Conservation (phyloP, 2,888 invertebrate genomes). For the Drosophila mimica region DNA sequence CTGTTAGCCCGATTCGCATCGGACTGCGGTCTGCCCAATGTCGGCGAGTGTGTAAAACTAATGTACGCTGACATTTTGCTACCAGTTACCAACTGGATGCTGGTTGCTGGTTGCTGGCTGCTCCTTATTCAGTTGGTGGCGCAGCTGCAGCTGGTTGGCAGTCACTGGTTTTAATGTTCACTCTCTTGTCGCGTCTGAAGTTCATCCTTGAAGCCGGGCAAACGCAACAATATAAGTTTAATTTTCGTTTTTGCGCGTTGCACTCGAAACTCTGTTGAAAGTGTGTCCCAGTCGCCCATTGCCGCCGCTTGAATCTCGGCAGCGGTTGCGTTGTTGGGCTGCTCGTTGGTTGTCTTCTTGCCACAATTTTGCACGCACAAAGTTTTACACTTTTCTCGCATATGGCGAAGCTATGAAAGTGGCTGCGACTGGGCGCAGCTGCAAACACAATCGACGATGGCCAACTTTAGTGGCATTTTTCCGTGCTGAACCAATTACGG, state of each 20-base stretch:
- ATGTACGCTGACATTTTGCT: slow-evolving; percentile 72
- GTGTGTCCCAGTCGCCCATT: slow-evolving; percentile 41
- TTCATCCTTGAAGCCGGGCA: slow-evolving; percentile 66
- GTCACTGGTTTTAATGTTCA: slow-evolving; percentile 73
- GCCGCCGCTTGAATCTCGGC: slow-evolving; percentile 39
- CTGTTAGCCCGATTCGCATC: slow-evolving; percentile 57
- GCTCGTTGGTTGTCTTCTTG: slow-evolving; percentile 59
- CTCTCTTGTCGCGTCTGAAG: slow-evolving; percentile 53
- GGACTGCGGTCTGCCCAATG: slow-evolving; percentile 62
- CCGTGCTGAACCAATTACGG: slow-evolving; percentile 73
- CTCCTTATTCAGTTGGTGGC: slow-evolving; percentile 30
- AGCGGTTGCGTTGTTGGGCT: slow-evolving; percentile 50
- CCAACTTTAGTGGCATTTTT: slow-evolving; percentile 74
- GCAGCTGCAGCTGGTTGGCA: slow-evolving; percentile 53
- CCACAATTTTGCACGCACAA: slow-evolving; percentile 79
- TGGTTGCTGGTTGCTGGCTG: background rate
- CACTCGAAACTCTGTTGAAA: slow-evolving; percentile 56
- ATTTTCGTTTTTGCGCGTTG: slow-evolving; percentile 65
- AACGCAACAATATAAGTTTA: slow-evolving; percentile 79
- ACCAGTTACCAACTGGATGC: slow-evolving; percentile 17
- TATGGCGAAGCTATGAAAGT: slow-evolving; percentile 31
- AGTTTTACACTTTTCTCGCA: slow-evolving; percentile 68
- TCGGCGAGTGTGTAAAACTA: slow-evolving; percentile 77
- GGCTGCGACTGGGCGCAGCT: slow-evolving; percentile 60
- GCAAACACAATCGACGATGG: slow-evolving; percentile 55